Evolutionary conservation across 2,797 vertebrate genomes (phyloP), one percentile per base, ranked within the genome.

Genomic region (Anguilla pacifica): DNA sequence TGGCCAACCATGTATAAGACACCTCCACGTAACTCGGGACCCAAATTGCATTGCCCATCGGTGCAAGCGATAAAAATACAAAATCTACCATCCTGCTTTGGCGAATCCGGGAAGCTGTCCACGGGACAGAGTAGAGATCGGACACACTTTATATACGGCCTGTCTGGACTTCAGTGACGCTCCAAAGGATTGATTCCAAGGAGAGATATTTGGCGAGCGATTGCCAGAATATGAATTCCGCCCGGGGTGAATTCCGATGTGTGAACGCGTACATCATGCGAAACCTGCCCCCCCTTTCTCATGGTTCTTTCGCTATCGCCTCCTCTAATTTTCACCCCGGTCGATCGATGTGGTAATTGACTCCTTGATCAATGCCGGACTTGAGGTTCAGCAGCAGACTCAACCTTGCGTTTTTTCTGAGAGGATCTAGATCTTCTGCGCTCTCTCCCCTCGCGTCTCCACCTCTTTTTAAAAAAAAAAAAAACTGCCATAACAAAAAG

Each of bases 281-380:
- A 92, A 92, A 15, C 13, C 55, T 2, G 55, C 93, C 87, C 90
- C 89, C 90, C 87, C 87, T 90, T 87, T 90, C 90, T 89, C 88
- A 91, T 87, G 91, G 91, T 89, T 88, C 59, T 61, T 1, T 74
- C 57, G 79, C 67, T 46, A 84, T 67, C 25, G 51, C 89, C 88
- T 86, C 88, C 86, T 87, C 87, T 93, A 89, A 93, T 92, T 95
- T 91, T 92, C 91, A 94, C 89, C 89, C 87, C 86, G 74, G 35
- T 35, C 91, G 89, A 94, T 96, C 94, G 89, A 95, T 94, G 93
- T 49, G 57, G 88, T 91, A 95, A 94, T 94, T 94, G 93, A 94
- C 91, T 94, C 88, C 85, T 86, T 94, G 93, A 92, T 95, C 92
- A 81, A 94, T 94, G 90, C 17, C 22, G 88, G 88, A 92, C 92